Conservation (phyloP, 2,797 vertebrate species). For the Squalus acanthias region DNA sequence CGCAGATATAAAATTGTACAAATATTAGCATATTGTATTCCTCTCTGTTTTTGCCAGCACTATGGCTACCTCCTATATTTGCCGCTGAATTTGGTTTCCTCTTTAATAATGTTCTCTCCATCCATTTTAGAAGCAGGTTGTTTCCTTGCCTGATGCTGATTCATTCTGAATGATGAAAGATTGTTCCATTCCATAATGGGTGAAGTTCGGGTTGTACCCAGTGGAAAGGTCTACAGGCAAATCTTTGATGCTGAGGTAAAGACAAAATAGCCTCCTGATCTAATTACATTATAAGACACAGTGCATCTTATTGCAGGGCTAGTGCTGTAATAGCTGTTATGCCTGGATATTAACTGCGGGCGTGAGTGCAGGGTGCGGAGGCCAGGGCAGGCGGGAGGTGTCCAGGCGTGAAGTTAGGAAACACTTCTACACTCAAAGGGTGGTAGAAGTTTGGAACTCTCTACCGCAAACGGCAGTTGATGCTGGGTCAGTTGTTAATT, state of each 20-base stretch:
- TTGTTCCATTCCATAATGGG: conserved; percentile 37
- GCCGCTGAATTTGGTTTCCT: not conserved
- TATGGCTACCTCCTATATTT: not conserved
- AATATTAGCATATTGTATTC: not conserved
- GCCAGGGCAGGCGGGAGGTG: no score
- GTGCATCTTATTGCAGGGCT: not conserved
- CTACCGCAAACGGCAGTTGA: no score
- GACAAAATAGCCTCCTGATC: not conserved
- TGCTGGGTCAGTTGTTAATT: no score
- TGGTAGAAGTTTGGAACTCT: no score
- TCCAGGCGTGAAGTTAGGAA: no score
- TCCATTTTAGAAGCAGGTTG: not conserved
- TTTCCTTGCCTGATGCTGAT: not conserved
- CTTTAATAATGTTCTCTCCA: not conserved
- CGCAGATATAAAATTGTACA: not conserved
- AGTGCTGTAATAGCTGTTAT: not conserved
- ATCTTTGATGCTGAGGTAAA: conserved; percentile 68
- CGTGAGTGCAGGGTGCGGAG: not conserved
- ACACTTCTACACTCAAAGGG: no score
- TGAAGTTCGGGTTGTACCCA: conserved; percentile 49
- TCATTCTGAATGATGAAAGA: not conserved
- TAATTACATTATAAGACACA: not conserved
- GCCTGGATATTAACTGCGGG: not conserved
- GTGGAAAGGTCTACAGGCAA: conserved; percentile 55
- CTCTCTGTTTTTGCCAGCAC: not conserved